These are phyloP conservation scores for Arrhamphus sclerolepis DNA, from an alignment of 2,797 vertebrate genomes.

Conservation along the genomic window DNA sequence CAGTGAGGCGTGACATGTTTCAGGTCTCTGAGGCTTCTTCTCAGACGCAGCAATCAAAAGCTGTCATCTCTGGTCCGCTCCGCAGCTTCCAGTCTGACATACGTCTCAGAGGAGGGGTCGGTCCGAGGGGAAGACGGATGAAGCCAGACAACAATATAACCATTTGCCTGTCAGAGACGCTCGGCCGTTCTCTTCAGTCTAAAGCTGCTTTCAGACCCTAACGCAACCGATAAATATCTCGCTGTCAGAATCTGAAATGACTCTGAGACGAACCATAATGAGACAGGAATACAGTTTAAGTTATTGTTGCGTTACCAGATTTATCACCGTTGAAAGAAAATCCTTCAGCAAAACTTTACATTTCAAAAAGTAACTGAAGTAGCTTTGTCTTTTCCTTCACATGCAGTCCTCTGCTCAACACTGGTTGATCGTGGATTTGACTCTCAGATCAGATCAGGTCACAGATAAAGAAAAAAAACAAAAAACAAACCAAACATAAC, in stretches of 20 bases:
- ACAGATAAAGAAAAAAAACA: no score
- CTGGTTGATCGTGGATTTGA: no score
- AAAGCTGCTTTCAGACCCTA: constrained; percentile 35
- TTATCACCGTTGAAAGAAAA: no score
- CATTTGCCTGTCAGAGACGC: constrained; percentile 50
- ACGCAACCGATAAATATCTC: constrained; percentile 32
- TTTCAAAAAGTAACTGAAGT: no score
- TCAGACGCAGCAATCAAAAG: constrained; percentile 54
- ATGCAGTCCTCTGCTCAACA: no score
- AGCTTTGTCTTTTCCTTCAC: no score
- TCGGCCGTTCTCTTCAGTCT: constrained; percentile 15
- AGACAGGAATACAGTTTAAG: background rate
- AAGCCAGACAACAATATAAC: constrained; percentile 39
- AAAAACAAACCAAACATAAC: no score
- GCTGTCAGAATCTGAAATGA: constrained; percentile 23
- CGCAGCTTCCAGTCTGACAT: constrained; percentile 56
- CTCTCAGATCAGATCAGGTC: no score
- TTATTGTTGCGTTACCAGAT: no score
- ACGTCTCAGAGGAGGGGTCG: constrained; percentile 41
- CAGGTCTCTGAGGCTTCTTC: constrained; percentile 38
- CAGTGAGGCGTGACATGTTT: constrained; percentile 44
- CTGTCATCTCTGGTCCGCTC: constrained; percentile 59
- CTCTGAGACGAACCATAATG: background rate
- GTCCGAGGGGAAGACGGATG: constrained; percentile 27
- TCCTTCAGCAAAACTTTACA: no score